Evolutionary conservation across 1,140 invertebrate species (phyloP), one percentile per base, ranked within the genome.

Genomic region (Drosophila ironensis): DNA sequence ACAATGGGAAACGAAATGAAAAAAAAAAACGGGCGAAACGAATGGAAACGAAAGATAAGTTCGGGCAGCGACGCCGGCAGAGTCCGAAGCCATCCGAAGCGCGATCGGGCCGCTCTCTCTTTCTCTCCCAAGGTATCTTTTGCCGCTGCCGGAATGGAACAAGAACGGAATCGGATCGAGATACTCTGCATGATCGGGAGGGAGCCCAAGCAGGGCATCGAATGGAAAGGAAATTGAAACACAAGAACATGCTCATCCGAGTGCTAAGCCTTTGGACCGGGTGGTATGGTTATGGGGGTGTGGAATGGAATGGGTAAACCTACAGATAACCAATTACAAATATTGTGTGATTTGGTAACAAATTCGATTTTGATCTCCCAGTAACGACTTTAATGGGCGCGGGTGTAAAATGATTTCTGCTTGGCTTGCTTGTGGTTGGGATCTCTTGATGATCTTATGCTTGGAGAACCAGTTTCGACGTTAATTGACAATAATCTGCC

Each of bases 401-500:
- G 76, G 72, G 76, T 81, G 14, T 24, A 72, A 59, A 61, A 42
- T 2, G 25, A 60, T 60, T 57, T 57, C 51, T 42, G 22, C 37
- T 60, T 57, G 37, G 42, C 57, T 60, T 60, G 48, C 45, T 63
- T 47, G 56, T 30, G 8, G 12, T 27, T 16, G 27, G 27, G 41
- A 45, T 44, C 40, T 25, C 16, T 22, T 35, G 68, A 67, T 82
- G 77, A 82, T 81, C 72, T 68, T 67, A 48, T 68, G 54, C 33
- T 27, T 7, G 17, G 28, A 19, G 38, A 82, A 82, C 78, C 77
- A 75, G 77, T 77, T 81, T 40, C 11, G 53, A 7, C 27, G 72
- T 77, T 82, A 84, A 84, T 82, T 81, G 77, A 80, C 27, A 53
- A 47, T 60, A 64, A 57, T 64, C 59, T 53, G 24, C 50, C 63